These are phyloP conservation scores for Daphoenositta chrysoptera DNA, from an alignment of 2,113 vertebrate species.

Conservation along the genomic window DNA sequence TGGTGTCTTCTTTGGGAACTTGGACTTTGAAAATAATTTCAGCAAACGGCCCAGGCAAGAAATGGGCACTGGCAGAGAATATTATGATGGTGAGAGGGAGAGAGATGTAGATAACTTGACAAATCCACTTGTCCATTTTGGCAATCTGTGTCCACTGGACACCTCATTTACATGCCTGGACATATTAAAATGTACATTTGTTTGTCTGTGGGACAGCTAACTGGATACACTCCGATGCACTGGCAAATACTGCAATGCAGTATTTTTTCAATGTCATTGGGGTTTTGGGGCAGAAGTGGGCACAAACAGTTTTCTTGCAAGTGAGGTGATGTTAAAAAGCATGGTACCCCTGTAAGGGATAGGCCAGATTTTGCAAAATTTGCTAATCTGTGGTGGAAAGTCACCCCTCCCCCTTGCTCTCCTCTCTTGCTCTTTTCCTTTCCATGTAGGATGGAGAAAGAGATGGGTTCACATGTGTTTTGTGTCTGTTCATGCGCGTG, in stretches of 20 bases:
- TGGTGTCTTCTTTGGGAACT: neutral
- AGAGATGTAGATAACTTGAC: constrained; percentile 39
- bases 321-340: neutral
- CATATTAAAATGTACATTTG: constrained; percentile 62
- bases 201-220: constrained; percentile 64
- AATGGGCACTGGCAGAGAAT: constrained; percentile 31
- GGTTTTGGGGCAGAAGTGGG: constrained; percentile 58
- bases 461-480: neutral
- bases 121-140: constrained; percentile 50
- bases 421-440: neutral
- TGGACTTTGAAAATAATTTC: constrained; percentile 26
- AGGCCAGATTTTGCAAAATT: constrained; percentile 5
- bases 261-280: constrained; percentile 78
- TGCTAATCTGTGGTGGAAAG: neutral
- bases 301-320: neutral
- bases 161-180: constrained; percentile 60
- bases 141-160: constrained; percentile 32
- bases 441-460: neutral
- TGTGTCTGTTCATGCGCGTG: neutral
- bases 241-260: constrained; percentile 80
- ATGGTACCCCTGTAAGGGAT: neutral
- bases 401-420: neutral
- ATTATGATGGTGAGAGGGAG: neutral
- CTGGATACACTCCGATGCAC: constrained; percentile 59
- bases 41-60: constrained; percentile 6